phyloP scores from a whole-genome alignment of 2,888 invertebrate genomes.

The Pherbina coryleti region DNA sequence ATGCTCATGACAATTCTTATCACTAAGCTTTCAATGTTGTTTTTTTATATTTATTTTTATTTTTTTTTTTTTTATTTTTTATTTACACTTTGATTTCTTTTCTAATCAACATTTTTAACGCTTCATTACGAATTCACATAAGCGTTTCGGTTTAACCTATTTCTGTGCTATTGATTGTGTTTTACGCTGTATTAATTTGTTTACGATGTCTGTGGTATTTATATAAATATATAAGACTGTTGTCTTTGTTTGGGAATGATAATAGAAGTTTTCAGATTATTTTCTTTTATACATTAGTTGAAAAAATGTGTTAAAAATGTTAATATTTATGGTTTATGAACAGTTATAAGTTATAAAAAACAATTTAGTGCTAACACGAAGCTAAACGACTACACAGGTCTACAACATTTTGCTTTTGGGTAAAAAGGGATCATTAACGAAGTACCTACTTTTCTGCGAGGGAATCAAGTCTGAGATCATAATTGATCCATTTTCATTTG shows the following conservation, averaged over 20 bases:
- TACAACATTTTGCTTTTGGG: too few relatives aligned
- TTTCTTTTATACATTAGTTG: neutral
- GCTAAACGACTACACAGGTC: too few relatives aligned
- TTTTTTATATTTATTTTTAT: neutral
- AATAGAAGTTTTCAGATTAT: neutral
- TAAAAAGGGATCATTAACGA: too few relatives aligned
- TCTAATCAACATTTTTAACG: conserved; percentile 34
- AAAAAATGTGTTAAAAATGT: too few relatives aligned
- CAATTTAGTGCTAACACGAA: too few relatives aligned
- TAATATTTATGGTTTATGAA: too few relatives aligned
- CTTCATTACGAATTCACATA: conserved; percentile 41
- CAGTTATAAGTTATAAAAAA: too few relatives aligned
- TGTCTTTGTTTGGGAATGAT: too few relatives aligned
- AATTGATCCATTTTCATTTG: too few relatives aligned
- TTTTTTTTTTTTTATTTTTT: neutral
- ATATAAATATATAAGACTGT: neutral
- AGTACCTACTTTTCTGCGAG: too few relatives aligned
- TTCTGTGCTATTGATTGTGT: conserved; percentile 2
- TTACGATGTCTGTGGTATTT: neutral
- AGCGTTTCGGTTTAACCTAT: conserved; percentile 42
- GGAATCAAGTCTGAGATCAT: too few relatives aligned
- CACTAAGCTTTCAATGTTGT: neutral
- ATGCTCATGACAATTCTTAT: conserved; percentile 16
- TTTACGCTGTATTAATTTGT: neutral
- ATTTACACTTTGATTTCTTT: neutral